A percentile compares a stretch with the other conserved stretches of the same genome.
Conservation (phyloP, 1,140 invertebrate species). For the Pseudomyrmex cubaensis region DNA sequence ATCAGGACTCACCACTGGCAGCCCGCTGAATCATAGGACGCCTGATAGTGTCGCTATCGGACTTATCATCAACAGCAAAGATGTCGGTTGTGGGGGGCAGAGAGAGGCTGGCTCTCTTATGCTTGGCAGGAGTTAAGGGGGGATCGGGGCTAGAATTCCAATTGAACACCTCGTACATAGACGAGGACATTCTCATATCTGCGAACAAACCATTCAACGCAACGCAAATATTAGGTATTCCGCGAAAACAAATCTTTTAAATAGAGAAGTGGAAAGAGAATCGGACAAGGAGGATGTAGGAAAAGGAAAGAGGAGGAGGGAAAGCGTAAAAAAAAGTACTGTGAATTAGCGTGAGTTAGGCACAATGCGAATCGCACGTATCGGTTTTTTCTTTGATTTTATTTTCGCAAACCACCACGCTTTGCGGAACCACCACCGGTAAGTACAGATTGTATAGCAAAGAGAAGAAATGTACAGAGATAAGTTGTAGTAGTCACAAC, state of each 20-base stretch:
- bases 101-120: slow-evolving; percentile 85
- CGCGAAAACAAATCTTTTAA: slow-evolving; percentile 42
- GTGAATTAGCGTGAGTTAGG: slow-evolving; percentile 66
- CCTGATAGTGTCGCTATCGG: slow-evolving; percentile 81
- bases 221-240: slow-evolving; percentile 63
- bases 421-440: slow-evolving; percentile 67
- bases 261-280: neutral
- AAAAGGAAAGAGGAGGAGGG: slow-evolving; percentile 12
- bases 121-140: slow-evolving; percentile 83
- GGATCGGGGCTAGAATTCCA: slow-evolving; percentile 86
- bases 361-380: slow-evolving; percentile 51
- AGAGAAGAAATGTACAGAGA: slow-evolving; percentile 31
- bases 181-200: slow-evolving; percentile 90
- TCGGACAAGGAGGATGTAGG: neutral
- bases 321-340: neutral
- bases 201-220: slow-evolving; percentile 84
- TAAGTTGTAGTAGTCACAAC: neutral
- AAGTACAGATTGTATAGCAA: slow-evolving; percentile 54
- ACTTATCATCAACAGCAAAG: slow-evolving; percentile 85
- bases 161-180: slow-evolving; percentile 92
- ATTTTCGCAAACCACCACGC: slow-evolving; percentile 45
- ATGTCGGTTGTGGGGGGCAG: slow-evolving; percentile 84
- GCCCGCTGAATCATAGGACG: slow-evolving; percentile 82
- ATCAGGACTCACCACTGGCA: slow-evolving; percentile 83
- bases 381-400: neutral